Base-by-base conservation (phyloP, 2,888 invertebrate genomes). In the Pyrrhosoma nymphula region DNA sequence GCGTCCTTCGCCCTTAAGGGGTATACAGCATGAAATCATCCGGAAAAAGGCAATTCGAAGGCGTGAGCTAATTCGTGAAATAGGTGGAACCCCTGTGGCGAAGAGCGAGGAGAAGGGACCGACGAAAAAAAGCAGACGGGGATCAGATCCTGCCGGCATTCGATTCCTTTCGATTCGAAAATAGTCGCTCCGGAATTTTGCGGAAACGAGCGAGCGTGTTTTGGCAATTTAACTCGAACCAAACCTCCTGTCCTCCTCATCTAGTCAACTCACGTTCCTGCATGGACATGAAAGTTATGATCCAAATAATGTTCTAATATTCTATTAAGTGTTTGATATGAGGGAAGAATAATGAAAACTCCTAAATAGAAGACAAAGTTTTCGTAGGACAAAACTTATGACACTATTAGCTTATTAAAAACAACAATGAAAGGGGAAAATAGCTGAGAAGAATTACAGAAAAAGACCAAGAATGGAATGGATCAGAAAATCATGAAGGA, bases 31-130 rank as follows among this genome's bases (percentile, higher is more conserved):
- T 63, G 93, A 69, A 93, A 93, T 69, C 93, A 69, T 20, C 69
- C 30, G 93, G 93, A 93, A 93, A 93, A 91, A 91, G 69, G 69
- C 93, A 93, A 93, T 93, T 69, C 39, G 55, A 75, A 69, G 93
- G 89, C 55, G 56, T 56, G 89, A 89, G 93, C 69, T 93, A 93
- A 69, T 69, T 93, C 93, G 63, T 35, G 82, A 82, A 82, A 82
- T 82, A 82, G 82, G 35, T 20, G 60, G 82, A 35, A 82, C 35
- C 82, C 26, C 69, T 26, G n/a, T 2, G 69, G 0, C 35, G 82
- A 35, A 30, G 56, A 60, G 90, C 30, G 56, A 56, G 55, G 47
- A n/a, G 10, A 30, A 56, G 56, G 26, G 26, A 20, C 3, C 16
- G 60, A 20, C 18, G 82, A 82, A 35, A 82, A 82, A 82, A 35